A percentile compares a stretch with the other conserved stretches of the same genome.
These are phyloP conservation scores for Chamaea fasciata DNA, from an alignment of 2,113 vertebrate genomes.

Conservation along the genomic window DNA sequence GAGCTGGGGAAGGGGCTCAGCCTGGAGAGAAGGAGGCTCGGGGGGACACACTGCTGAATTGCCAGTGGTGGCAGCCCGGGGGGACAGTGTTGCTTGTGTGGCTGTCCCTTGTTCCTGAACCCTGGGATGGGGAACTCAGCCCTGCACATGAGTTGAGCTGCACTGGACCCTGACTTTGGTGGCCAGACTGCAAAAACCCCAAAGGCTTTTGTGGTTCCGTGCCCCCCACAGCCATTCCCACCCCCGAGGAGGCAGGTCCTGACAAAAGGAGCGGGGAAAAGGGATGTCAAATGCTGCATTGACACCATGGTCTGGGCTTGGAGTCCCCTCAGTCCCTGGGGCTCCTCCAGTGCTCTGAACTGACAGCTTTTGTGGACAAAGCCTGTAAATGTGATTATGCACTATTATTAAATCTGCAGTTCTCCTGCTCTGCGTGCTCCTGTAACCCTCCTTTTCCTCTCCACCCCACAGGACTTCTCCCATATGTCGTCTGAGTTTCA, in stretches of 20 bases:
- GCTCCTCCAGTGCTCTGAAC: neutral
- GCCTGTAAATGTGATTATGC: neutral
- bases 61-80: neutral
- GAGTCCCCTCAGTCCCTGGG: neutral
- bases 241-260: rapidly evolving
- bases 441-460: neutral
- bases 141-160: neutral
- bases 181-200: neutral
- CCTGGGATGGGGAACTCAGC: rapidly evolving
- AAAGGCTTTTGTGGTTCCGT: neutral
- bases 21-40: neutral
- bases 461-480: slow-evolving; percentile 82
- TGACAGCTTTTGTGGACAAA: neutral
- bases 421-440: neutral
- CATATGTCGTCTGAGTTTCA: slow-evolving; percentile 93
- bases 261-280: neutral
- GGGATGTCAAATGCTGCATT: neutral
- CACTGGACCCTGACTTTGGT: neutral
- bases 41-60: neutral
- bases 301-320: neutral
- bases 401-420: rapidly evolving
- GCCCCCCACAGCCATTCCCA: neutral
- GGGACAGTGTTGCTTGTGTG: neutral
- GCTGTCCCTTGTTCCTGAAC: neutral
- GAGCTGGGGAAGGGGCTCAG: neutral